These are phyloP conservation scores for Cyphomyrmex costatus DNA, from an alignment of 1,140 invertebrate genomes.

Conservation along the genomic window DNA sequence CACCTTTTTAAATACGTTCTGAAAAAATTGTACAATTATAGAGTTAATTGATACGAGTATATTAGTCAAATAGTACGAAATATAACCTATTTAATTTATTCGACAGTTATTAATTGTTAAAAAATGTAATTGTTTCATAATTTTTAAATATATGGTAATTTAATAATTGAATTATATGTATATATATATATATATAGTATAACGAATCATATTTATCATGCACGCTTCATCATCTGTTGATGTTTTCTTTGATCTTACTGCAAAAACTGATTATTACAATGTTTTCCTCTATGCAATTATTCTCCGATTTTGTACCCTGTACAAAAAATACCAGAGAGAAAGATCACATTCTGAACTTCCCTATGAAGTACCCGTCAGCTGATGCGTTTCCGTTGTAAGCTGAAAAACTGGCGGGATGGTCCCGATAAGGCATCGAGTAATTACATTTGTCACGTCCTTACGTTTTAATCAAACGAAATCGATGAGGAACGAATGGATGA, in stretches of 20 bases:
- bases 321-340: constrained; percentile 41
- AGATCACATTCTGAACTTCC: constrained; percentile 30
- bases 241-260: constrained; percentile 24
- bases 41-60: too few relatives aligned
- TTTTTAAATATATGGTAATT: constrained; percentile 22
- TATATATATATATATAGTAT: too few relatives aligned
- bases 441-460: constrained; percentile 62
- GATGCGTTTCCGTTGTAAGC: constrained; percentile 37
- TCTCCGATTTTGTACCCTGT: constrained; percentile 14
- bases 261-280: constrained; percentile 50
- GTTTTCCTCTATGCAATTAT: constrained; percentile 29
- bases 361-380: constrained; percentile 39
- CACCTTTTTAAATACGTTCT: too few relatives aligned
- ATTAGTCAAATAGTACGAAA: constrained; percentile 1
- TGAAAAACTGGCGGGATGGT: constrained; percentile 37
- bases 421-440: constrained; percentile 58
- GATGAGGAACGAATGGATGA: constrained; percentile 55
- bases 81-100: neutral
- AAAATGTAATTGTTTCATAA: neutral
- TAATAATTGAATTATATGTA: too few relatives aligned
- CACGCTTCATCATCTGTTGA: neutral
- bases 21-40: too few relatives aligned
- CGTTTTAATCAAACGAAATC: constrained; percentile 68
- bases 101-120: neutral
- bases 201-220: constrained; percentile 19